Evolutionary conservation across 2,888 invertebrate species (phyloP), one percentile per base, ranked within the genome.

Genomic region (Mylabris sibirica): DNA sequence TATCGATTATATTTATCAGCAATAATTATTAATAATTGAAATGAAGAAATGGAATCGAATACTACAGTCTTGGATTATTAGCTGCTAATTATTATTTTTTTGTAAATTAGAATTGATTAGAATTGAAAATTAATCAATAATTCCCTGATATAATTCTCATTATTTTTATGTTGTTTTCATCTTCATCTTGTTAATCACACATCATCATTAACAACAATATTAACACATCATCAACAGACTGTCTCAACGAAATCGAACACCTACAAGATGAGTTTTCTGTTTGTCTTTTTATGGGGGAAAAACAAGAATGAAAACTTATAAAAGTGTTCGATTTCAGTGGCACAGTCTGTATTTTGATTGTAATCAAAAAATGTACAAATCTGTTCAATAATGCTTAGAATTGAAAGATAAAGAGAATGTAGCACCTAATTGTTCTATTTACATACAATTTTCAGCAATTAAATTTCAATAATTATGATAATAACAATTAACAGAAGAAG

Each of bases 371-470:
- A 69, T 69, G 71, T 66, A 69, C 68, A 67, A 69, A 63, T 26
- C 63, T 63, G 2, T 22, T 64, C 53, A 68, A 70, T 65, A 63
- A 65, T n/a, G 14, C 14, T 35, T 66, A 59, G 68, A 71, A 73
- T 71, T 71, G 68, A 68, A 68, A 69, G 70, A 65, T 68, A 72
- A 74, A 72, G 62, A 66, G 63, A 70, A 64, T 65, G 60, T 77
- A 78, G 77, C 78, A 77, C 77, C 78, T 78, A 75, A 76, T 74
- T 72, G 69, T 71, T 72, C 75, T 78, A 78, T 79, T 71, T 77
- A 79, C 77, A 77, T 70, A 65, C 70, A 72, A 66, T 62, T 68
- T 69, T 65, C 68, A 63, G 70, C 68, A 63, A n/a, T 17, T 44
- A n/a, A 44, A n/a, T n/a, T n/a, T 44, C n/a, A 17, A 44, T 17